Conservation (phyloP, 2,797 vertebrate genomes). For the Gadopsis marmoratus region DNA sequence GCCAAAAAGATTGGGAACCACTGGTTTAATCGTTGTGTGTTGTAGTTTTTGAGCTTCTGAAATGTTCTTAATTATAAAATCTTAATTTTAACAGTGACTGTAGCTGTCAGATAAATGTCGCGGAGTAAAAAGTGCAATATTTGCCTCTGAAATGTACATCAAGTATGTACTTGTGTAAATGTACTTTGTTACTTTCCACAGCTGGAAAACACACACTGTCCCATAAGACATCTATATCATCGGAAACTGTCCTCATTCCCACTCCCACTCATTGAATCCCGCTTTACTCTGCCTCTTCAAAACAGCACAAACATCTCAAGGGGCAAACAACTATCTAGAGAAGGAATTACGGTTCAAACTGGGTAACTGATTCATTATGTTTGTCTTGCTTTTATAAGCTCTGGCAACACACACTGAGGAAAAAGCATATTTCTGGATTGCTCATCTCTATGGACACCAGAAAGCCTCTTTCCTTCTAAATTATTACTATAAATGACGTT, state of each 20-base stretch:
- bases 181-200: constrained; percentile 18
- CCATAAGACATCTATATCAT: constrained; percentile 57
- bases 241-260: constrained; percentile 52
- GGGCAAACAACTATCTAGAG: constrained; percentile 61
- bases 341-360: constrained; percentile 50
- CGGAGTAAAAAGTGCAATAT: background rate
- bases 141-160: background rate
- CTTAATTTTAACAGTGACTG: background rate
- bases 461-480: constrained; percentile 66
- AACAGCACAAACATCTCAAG: constrained; percentile 62
- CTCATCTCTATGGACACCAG: constrained; percentile 67
- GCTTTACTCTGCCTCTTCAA: constrained; percentile 51
- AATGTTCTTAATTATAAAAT: too few species aligned
- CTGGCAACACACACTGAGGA: constrained; percentile 50
- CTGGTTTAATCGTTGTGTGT: background rate
- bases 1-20: too few species aligned
- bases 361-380: constrained; percentile 69
- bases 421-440: constrained; percentile 70
- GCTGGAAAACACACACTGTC: constrained; percentile 40
- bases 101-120: background rate
- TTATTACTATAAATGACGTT: constrained; percentile 76
- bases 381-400: constrained; percentile 66
- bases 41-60: background rate
- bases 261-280: constrained; percentile 59
- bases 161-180: constrained; percentile 12